Evolutionary conservation across 2,113 vertebrate genomes (phyloP).

Genomic region (Falcunculus frontatus): DNA sequence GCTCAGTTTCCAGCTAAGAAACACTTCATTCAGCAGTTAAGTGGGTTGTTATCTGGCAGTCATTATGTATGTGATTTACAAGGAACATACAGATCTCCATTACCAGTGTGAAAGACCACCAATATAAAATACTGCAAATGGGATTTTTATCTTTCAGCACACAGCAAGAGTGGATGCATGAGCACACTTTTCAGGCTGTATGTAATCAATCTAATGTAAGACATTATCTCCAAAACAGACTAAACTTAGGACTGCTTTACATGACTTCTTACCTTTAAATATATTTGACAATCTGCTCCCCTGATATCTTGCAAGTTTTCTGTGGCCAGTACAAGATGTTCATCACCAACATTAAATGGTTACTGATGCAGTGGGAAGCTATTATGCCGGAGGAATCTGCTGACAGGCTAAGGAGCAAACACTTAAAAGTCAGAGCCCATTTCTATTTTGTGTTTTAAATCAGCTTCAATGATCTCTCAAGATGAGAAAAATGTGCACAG

Average conservation of each 20-base stretch:
- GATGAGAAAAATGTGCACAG: not conserved
- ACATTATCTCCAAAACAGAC: slow-evolving; percentile 68
- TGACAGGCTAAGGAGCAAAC: slow-evolving; percentile 67
- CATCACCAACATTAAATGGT: not conserved
- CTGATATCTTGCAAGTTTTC: slow-evolving; percentile 11
- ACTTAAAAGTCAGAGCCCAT: slow-evolving; percentile 65
- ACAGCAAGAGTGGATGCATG: slow-evolving; percentile 59
- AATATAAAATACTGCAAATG: slow-evolving; percentile 77
- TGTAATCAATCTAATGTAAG: slow-evolving; percentile 72
- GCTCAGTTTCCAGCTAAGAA: slow-evolving; percentile 68
- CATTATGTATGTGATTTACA: slow-evolving; percentile 77
- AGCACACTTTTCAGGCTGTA: slow-evolving; percentile 62
- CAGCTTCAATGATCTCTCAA: slow-evolving; percentile 1
- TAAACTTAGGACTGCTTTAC: slow-evolving; percentile 44
- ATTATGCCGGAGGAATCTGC: slow-evolving; percentile 53
- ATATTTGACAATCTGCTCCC: slow-evolving; percentile 53
- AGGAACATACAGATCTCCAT: slow-evolving; percentile 64
- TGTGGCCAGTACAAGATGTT: slow-evolving; percentile 19
- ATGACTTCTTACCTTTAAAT: slow-evolving; percentile 60
- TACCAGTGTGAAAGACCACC: slow-evolving; percentile 72
- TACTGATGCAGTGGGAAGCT: not conserved
- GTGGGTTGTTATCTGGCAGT: slow-evolving; percentile 72
- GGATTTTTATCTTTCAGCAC: slow-evolving; percentile 79
- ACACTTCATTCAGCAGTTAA: slow-evolving; percentile 71
- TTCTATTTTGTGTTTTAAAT: slow-evolving; percentile 64